Evolutionary conservation across 2,797 vertebrate genomes (phyloP).

Genomic region (Oreortyx pictus): DNA sequence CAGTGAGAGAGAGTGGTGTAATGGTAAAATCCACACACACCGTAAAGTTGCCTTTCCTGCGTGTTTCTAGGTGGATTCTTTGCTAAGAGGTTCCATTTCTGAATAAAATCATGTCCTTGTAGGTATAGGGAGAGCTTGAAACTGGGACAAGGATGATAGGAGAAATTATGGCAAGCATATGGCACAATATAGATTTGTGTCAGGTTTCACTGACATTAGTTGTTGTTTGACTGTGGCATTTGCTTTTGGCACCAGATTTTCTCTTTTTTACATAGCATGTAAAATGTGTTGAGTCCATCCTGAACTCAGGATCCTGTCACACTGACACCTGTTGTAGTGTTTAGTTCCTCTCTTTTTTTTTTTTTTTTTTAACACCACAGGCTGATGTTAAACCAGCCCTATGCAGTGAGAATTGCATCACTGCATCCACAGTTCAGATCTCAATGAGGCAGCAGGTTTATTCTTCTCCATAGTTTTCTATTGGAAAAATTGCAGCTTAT

Average conservation of each 20-base stretch:
- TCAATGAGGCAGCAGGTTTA: background rate
- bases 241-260: background rate
- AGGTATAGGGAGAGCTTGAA: background rate
- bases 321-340: background rate
- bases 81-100: background rate
- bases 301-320: background rate
- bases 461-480: background rate
- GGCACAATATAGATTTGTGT: background rate
- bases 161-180: background rate
- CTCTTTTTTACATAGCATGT: background rate
- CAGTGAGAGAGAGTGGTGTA: background rate
- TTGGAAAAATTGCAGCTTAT: background rate
- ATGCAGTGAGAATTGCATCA: background rate
- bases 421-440: background rate
- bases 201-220: background rate
- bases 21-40: background rate
- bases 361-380: background rate
- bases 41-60: background rate
- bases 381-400: background rate
- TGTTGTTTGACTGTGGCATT: background rate
- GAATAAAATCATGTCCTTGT: background rate
- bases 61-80: background rate
- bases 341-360: background rate
- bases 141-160: background rate
- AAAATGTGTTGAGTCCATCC: background rate